phyloP scores from a whole-genome alignment of 2,797 vertebrate species.

The Odontamblyopus lacepedii region DNA sequence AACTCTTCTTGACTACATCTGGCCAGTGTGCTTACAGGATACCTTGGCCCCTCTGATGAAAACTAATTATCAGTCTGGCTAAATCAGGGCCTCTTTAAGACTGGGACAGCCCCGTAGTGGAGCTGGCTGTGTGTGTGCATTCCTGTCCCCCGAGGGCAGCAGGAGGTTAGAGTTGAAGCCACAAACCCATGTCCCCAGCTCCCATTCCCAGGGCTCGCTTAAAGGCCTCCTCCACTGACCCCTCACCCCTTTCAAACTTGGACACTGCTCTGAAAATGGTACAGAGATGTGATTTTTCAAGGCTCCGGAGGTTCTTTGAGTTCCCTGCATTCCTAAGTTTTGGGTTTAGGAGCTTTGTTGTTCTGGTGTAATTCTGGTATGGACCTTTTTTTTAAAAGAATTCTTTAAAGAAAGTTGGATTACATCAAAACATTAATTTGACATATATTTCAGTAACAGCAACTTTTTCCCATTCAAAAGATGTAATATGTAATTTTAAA shows the following conservation, averaged over 20 bases:
- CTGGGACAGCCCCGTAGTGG: constrained; percentile 47
- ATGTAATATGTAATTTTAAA: too few relatives aligned
- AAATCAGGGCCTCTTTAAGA: constrained; percentile 58
- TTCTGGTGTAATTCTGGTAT: background rate
- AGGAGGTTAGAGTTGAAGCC: constrained; percentile 66
- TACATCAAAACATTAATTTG: too few relatives aligned
- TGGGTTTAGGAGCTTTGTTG: background rate
- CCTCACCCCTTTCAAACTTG: constrained; percentile 64
- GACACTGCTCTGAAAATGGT: constrained; percentile 34
- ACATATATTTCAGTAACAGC: too few relatives aligned
- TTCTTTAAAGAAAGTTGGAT: too few relatives aligned
- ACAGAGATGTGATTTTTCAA: constrained; percentile 35
- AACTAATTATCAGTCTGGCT: constrained; percentile 12
- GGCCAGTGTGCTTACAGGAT: background rate
- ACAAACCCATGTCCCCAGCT: constrained; percentile 40
- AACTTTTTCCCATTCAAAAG: too few relatives aligned
- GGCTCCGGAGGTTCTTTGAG: constrained; percentile 14
- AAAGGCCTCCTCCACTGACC: constrained; percentile 80
- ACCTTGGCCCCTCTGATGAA: background rate
- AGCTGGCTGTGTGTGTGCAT: constrained; percentile 58
- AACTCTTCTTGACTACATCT: background rate
- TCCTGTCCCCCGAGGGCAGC: constrained; percentile 47
- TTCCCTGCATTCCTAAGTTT: constrained; percentile 1
- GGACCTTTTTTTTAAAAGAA: background rate
- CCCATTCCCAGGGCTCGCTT: constrained; percentile 78